Percentiles rank a stretch among this genome's conserved stretches.
These are phyloP conservation scores for Muricea muricata DNA, from an alignment of 92 coral and sea anemone genomes.

Conservation along the genomic window DNA sequence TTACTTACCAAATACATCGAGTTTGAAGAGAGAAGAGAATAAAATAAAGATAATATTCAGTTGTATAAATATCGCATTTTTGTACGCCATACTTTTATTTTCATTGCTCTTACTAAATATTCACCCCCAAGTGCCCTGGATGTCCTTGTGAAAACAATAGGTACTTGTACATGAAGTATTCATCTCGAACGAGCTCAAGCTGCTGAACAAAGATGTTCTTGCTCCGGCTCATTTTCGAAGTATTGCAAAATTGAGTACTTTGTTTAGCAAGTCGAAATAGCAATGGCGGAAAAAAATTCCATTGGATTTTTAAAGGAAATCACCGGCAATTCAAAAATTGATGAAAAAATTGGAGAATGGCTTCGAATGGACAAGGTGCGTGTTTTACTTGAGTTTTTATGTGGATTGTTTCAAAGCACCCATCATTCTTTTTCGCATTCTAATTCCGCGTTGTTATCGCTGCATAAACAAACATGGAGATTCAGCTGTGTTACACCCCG, in stretches of 20 bases:
- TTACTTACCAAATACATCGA: constrained; percentile 28
- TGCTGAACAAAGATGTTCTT: background rate
- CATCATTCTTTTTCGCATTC: no score
- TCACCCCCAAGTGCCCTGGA: background rate
- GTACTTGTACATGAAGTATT: background rate
- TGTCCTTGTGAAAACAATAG: background rate
- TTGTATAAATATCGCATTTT: background rate
- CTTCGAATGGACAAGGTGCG: constrained; percentile 92
- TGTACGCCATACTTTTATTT: background rate
- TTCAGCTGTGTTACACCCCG: no score
- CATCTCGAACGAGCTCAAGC: background rate
- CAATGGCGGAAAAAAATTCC: constrained; percentile 16
- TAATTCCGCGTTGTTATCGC: no score
- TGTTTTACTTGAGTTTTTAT: no score
- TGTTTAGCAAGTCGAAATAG: background rate
- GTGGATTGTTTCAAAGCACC: no score
- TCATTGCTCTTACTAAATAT: background rate
- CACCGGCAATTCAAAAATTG: constrained; percentile 81
- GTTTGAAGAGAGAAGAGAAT: background rate
- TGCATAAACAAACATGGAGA: no score
- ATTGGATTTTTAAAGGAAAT: constrained; percentile 50
- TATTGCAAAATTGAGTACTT: background rate
- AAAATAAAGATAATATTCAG: constrained; percentile 4
- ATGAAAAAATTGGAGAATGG: constrained; percentile 87
- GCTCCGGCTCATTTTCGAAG: background rate